phyloP scores from a whole-genome alignment of 2,797 vertebrate genomes.

The Apogon talboti region DNA sequence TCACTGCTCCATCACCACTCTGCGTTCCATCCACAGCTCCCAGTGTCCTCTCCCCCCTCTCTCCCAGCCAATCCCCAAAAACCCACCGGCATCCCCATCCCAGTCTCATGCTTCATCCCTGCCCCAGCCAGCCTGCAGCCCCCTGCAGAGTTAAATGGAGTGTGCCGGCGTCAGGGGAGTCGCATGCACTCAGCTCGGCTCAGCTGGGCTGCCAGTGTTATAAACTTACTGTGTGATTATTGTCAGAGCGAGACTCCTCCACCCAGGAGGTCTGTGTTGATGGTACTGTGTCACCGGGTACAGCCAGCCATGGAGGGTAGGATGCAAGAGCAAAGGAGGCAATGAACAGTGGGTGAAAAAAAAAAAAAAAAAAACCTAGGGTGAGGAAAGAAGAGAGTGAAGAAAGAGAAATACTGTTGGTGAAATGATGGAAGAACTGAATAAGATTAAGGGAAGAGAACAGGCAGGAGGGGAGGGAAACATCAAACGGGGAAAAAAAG shows the following conservation, averaged over 20 bases:
- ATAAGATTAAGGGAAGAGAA: constrained; percentile 48
- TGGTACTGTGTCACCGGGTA: constrained; percentile 78
- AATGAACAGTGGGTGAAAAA: too few species aligned
- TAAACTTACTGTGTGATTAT: constrained; percentile 83
- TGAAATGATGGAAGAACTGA: constrained; percentile 37
- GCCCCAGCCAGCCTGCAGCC: constrained; percentile 67
- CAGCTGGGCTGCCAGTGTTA: constrained; percentile 74
- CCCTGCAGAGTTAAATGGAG: constrained; percentile 83
- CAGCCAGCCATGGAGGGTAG: constrained; percentile 62
- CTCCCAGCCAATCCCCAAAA: constrained; percentile 29
- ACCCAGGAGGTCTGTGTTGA: constrained; percentile 77
- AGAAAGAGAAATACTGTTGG: constrained; percentile 41
- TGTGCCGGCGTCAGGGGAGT: constrained; percentile 78
- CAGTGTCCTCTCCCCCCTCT: background rate
- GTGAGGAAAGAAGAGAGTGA: too few species aligned
- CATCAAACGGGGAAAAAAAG: constrained; percentile 66
- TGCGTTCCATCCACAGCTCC: constrained; percentile 1
- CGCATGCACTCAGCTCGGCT: constrained; percentile 74
- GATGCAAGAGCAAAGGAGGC: too few species aligned
- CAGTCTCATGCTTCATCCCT: constrained; percentile 74
- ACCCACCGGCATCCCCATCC: constrained; percentile 61
- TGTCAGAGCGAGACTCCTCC: constrained; percentile 76
- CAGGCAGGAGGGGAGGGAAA: constrained; percentile 46
- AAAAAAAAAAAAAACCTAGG: too few species aligned
- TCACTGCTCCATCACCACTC: constrained; percentile 53